A percentile compares a stretch with the other conserved stretches of the same genome.
These are phyloP conservation scores for Metacarcinus magister DNA, from an alignment of 2,888 invertebrate species.

Conservation along the genomic window DNA sequence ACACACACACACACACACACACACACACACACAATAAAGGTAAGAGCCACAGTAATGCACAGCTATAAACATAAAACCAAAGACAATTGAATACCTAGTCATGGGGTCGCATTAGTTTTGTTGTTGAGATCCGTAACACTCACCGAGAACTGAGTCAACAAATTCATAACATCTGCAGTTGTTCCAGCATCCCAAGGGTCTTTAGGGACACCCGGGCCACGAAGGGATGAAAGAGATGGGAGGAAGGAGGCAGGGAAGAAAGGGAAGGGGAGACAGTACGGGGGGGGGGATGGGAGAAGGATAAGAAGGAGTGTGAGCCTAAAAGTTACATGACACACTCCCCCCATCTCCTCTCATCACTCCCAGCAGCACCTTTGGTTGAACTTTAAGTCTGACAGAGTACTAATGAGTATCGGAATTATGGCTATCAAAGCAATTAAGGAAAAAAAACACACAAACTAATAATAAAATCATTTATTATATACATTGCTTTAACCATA, in stretches of 20 bases:
- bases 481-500: neutral
- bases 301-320: neutral
- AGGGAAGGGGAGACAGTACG: too few relatives aligned
- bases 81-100: neutral
- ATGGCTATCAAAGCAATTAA: too few relatives aligned
- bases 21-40: neutral
- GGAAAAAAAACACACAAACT: neutral
- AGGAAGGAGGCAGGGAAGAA: neutral
- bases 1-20: neutral
- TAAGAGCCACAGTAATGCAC: neutral
- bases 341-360: neutral
- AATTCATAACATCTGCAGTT: neutral
- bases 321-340: neutral
- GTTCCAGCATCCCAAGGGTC: neutral
- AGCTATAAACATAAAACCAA: neutral
- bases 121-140: neutral
- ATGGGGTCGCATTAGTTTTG: neutral
- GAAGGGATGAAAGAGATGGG: neutral
- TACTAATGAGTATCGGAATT: neutral
- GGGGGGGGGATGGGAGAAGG: too few relatives aligned
- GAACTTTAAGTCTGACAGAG: neutral
- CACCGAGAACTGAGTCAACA: neutral
- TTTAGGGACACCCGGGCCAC: neutral
- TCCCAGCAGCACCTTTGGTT: too few relatives aligned
- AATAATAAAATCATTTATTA: neutral